Evolutionary conservation across 2,888 invertebrate species (phyloP).

Genomic region (Limnephilus marmoratus): DNA sequence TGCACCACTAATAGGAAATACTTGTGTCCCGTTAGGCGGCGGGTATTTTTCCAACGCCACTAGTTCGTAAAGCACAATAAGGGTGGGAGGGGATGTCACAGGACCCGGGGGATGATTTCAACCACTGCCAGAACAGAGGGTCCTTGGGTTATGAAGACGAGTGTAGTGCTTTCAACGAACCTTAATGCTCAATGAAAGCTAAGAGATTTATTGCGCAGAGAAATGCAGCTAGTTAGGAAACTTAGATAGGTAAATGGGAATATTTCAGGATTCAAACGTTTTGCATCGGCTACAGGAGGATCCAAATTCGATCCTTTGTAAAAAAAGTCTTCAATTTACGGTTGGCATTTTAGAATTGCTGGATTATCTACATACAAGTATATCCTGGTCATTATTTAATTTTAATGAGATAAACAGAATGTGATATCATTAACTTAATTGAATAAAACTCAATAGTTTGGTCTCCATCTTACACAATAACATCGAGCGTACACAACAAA

Average conservation of each 20-base stretch:
- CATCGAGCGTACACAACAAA: too few species aligned
- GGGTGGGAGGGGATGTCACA: background rate
- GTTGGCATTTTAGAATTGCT: too few species aligned
- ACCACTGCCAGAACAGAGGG: background rate
- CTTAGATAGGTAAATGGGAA: background rate
- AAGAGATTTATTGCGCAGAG: background rate
- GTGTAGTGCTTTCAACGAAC: background rate
- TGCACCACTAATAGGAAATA: slow-evolving; percentile 44
- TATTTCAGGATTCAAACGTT: background rate
- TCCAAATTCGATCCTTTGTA: background rate
- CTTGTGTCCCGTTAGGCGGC: slow-evolving; percentile 17
- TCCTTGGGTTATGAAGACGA: background rate
- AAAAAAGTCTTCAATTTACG: too few species aligned
- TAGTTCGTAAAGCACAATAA: slow-evolving; percentile 48
- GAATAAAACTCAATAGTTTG: too few species aligned
- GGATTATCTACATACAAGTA: too few species aligned
- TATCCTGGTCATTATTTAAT: too few species aligned
- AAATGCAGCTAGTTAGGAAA: background rate
- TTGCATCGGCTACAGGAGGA: background rate
- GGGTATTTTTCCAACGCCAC: background rate
- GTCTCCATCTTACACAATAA: too few species aligned
- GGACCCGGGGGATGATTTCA: slow-evolving; percentile 34
- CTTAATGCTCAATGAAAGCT: background rate
- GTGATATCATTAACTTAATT: too few species aligned
- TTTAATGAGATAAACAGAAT: too few species aligned